A percentile compares a stretch with the other conserved stretches of the same genome.
phyloP scores from a whole-genome alignment of 1,140 invertebrate genomes.

The Amyelois transitella region DNA sequence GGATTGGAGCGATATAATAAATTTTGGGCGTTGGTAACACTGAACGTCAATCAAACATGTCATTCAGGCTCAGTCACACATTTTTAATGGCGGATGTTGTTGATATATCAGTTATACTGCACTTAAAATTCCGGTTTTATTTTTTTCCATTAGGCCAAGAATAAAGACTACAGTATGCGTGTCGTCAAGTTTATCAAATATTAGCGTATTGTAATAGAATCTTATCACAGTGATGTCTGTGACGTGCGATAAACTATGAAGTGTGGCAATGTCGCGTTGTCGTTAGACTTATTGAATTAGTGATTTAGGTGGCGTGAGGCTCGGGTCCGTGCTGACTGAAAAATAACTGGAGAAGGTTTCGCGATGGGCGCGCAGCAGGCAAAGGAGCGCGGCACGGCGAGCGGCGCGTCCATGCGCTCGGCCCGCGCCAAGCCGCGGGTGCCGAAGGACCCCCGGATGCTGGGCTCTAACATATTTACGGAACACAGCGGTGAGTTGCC shows the following conservation, averaged over 20 bases:
- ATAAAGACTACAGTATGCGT: neutral
- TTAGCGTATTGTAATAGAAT: neutral
- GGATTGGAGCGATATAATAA: too few species aligned
- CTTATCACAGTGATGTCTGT: too few species aligned
- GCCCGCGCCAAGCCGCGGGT: slow-evolving; percentile 81
- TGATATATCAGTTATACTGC: slow-evolving; percentile 39
- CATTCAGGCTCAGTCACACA: slow-evolving; percentile 31
- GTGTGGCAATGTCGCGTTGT: slow-evolving; percentile 37
- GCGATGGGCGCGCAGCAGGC: slow-evolving; percentile 91
- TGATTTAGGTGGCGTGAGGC: slow-evolving; percentile 18
- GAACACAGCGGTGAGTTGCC: slow-evolving; percentile 88
- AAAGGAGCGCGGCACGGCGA: slow-evolving; percentile 83
- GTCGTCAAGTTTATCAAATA: neutral
- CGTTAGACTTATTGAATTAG: slow-evolving; percentile 57
- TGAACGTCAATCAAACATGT: slow-evolving; percentile 56
- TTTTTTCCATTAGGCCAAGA: slow-evolving; percentile 7
- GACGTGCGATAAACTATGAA: slow-evolving; percentile 25
- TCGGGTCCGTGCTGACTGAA: slow-evolving; percentile 21
- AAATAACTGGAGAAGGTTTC: slow-evolving; percentile 16
- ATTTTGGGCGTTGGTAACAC: too few species aligned
- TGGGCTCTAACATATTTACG: slow-evolving; percentile 91
- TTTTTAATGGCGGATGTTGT: slow-evolving; percentile 66
- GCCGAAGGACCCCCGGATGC: slow-evolving; percentile 84
- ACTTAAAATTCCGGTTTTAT: slow-evolving; percentile 36
- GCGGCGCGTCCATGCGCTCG: slow-evolving; percentile 79